Conservation (phyloP, 2,113 vertebrate species). For the Prunella fulvescens region DNA sequence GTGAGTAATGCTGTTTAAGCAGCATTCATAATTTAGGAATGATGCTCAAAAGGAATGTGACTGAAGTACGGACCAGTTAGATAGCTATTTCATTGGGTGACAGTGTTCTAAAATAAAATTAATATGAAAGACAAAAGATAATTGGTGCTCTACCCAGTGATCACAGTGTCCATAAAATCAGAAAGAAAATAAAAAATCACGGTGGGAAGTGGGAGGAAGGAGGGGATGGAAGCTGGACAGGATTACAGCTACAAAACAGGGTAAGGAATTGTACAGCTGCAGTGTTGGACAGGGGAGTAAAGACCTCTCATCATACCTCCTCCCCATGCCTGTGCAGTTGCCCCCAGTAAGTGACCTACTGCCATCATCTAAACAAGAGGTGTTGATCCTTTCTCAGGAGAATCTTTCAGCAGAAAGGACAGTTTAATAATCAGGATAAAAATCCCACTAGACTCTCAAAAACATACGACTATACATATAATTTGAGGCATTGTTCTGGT, state of each 20-base stretch:
- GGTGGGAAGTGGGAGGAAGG: not conserved
- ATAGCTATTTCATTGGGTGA: not conserved
- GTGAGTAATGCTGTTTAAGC: not conserved
- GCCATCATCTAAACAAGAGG: not conserved
- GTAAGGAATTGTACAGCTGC: not conserved
- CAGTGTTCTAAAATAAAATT: not conserved
- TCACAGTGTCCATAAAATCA: not conserved
- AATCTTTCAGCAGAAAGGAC: not conserved
- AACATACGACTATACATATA: not conserved
- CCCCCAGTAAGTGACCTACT: not conserved
- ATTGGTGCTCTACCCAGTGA: not conserved
- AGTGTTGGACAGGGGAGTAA: not conserved
- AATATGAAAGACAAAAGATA: not conserved
- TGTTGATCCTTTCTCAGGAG: not conserved
- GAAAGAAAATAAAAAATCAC: not conserved
- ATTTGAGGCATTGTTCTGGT: not conserved
- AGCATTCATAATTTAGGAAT: not conserved
- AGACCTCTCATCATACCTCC: not conserved
- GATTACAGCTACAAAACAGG: not conserved
- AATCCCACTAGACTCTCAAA: not conserved
- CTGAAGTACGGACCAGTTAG: not conserved
- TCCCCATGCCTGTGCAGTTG: not conserved
- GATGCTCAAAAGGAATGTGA: not conserved
- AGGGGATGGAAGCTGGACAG: not conserved
- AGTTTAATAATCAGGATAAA: not conserved